A percentile compares a stretch with the other conserved stretches of the same genome.
phyloP scores from a whole-genome alignment of 2,797 vertebrate genomes.

The Furcifer pardalis region DNA sequence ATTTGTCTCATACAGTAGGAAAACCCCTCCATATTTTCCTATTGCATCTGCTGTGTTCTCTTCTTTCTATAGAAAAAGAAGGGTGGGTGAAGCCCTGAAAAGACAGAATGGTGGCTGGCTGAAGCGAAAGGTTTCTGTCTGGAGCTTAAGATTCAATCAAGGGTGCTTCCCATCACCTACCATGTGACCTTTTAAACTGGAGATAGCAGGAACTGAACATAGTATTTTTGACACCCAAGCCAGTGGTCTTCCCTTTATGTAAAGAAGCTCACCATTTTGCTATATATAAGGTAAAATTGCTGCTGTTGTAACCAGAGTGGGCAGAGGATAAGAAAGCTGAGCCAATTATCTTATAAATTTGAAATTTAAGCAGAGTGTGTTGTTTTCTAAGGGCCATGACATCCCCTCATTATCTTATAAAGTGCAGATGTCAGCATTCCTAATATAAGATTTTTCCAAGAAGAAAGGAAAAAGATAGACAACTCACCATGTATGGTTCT shows the following conservation, averaged over 20 bases:
- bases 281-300: background rate
- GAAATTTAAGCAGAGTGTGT: background rate
- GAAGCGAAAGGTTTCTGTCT: background rate
- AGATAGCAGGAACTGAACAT: too few species aligned
- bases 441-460: rapidly evolving
- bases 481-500: slow-evolving; percentile 93
- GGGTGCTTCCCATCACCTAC: background rate
- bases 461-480: slow-evolving; percentile 12
- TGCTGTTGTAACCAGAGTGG: background rate
- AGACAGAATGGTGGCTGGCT: background rate
- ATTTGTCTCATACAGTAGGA: background rate
- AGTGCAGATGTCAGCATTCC: background rate
- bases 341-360: background rate
- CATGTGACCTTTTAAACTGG: background rate
- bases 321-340: background rate
- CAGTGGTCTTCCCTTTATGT: background rate
- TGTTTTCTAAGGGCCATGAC: background rate
- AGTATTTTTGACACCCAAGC: background rate
- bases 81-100: background rate
- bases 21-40: background rate
- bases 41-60: background rate
- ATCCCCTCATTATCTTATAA: background rate
- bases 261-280: background rate
- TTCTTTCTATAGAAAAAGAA: background rate
- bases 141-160: background rate